Evolutionary conservation across 2,888 invertebrate species (phyloP), one percentile per base, ranked within the genome.

Genomic region (Fragum fragum): DNA sequence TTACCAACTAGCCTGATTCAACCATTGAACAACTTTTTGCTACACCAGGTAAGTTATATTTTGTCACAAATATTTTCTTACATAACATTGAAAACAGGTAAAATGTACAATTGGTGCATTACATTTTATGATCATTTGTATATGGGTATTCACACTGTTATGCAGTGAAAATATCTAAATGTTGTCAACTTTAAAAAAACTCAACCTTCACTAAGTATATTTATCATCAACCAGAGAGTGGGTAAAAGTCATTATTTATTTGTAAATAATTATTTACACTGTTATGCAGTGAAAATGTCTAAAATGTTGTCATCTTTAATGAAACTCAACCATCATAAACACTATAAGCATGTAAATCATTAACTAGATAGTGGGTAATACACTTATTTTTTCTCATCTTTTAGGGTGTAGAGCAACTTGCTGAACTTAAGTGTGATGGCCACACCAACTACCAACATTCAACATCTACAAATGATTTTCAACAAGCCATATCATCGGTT

Each of bases 391-490:
- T 39, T 39, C 39, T 39, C 39, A n/a, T n/a, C n/a, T n/a, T 39
- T 39, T 16, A 47, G 47, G 47, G 47, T 47, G 47, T 47, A 2
- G 5, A 9, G 2, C 7, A 36, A 36, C 32, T 36, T 3, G 32
- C 32, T 36, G 57, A 57, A 3, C 57, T 21, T 2, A 57, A 57
- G 16, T 5, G 5, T 47, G 63, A 63, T 63, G 32, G 3, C 29
- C 63, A 63, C 18, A 63, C 63, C 18, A 63, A 1, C 26, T 63
- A 63, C 63, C 9, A n/a, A 3, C 63, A 63, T n/a, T 29, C 29
- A 7, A 29, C 29, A 5, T 29, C 63, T n/a, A 63, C 18, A 9
- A 7, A 5, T 7, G 63, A 63, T n/a, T 63, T 63, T n/a, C 63
- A 63, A 32, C 5, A 2, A 11, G 29, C 29, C 36, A 63, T 63